Percentiles rank a stretch among this genome's conserved stretches.
Conservation (phyloP, 2,888 invertebrate genomes). For the Beris chalybata region DNA sequence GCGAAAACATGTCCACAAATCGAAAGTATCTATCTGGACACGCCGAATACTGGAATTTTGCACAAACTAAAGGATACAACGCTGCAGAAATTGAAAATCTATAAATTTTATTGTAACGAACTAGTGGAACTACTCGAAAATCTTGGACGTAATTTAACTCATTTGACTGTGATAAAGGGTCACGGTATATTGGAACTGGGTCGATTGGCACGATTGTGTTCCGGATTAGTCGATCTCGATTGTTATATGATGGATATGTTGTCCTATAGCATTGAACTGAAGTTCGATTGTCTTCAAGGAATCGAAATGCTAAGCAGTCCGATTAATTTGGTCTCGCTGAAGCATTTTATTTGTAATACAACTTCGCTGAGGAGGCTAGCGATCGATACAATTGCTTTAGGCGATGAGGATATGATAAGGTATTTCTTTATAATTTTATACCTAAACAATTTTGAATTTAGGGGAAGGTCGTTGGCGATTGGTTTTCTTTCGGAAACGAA, state of each 20-base stretch:
- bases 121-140: conserved; percentile 62
- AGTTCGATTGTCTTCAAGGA: conserved; percentile 65
- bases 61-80: conserved; percentile 55
- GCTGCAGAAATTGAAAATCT: conserved; percentile 64
- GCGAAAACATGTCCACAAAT: conserved; percentile 64
- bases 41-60: conserved; percentile 62
- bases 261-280: conserved; percentile 60
- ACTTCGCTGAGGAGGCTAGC: conserved; percentile 65
- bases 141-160: conserved; percentile 60
- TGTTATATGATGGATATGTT: conserved; percentile 68
- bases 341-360: conserved; percentile 64
- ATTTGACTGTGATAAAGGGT: conserved; percentile 63
- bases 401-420: conserved; percentile 69
- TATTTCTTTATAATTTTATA: conserved; percentile 43
- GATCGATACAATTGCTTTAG: conserved; percentile 67
- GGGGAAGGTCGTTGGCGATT: no score
- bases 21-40: conserved; percentile 68
- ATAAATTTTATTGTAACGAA: conserved; percentile 65
- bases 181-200: conserved; percentile 63
- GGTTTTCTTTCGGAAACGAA: no score
- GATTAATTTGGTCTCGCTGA: conserved; percentile 60
- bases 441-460: no score
- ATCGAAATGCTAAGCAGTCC: conserved; percentile 70
- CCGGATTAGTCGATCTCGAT: conserved; percentile 64
- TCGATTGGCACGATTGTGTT: conserved; percentile 62